Evolutionary conservation across 2,797 vertebrate genomes (phyloP), one percentile per base, ranked within the genome.

Genomic region (Acridotheres tristis): DNA sequence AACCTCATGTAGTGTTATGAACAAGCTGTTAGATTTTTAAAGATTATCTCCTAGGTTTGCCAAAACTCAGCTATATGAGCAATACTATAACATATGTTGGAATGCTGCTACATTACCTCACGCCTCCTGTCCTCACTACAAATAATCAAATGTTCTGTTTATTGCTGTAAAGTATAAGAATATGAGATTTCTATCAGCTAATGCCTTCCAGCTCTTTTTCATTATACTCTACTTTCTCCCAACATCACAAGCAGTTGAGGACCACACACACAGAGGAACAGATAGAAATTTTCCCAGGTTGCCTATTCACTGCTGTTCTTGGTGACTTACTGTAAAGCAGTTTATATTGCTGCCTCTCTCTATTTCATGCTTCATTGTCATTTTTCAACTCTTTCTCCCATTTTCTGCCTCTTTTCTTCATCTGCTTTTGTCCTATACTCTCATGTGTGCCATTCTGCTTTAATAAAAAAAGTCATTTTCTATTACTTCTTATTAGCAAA

Each of bases 31-130:
- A 48, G 62, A 30, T 63, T 62, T 89, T 76, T 83, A 79, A 42
- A 93, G 69, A 77, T 91, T 87, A 40, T 66, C 34, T 95, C 67
- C 21, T 38, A 51, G 34, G 18, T 94, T 93, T 90, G 71, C 93
- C 85, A 94, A 81, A 95, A 84, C 66, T 73, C 73, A 53, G 55
- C 93, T 91, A 81, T 76, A 93, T 95, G 93, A 95, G 94, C 94
- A 96, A 50, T 91, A 14, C 83, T 73, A 16, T 90, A 95, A 45
- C 94, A 96, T 94, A 94, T 95, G 95, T 85, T 96, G 82, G n/a
- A 86, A 93, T 57, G 59, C 83, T 75, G 68, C 51, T 91, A 71
- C 53, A 11, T 87, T 86, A 91, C 65, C 90, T 96, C 74, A 87
- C 85, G 88, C 88, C 93, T 95, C 77, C 91, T 96, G 80, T 95